Conservation (phyloP, 2,113 vertebrate species). For the Promerops cafer region DNA sequence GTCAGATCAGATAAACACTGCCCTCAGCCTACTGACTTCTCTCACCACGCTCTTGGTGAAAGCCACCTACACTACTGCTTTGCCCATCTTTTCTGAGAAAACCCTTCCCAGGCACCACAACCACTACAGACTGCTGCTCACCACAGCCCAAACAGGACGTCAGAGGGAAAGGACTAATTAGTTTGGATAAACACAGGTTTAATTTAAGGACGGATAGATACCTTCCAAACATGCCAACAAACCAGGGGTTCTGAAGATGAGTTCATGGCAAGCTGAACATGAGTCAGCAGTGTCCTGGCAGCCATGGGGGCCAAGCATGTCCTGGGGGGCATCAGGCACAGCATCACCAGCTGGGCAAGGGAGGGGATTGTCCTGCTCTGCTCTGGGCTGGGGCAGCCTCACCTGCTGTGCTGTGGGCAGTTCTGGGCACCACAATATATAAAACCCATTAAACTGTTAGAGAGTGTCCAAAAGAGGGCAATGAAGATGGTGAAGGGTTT, state of each 20-base stretch:
- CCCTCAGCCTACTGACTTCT: not conserved
- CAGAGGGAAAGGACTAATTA: not conserved
- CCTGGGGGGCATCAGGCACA: not conserved
- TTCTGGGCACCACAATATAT: not conserved
- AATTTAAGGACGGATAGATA: not conserved
- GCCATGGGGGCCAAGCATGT: accelerated
- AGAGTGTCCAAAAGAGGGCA: not conserved
- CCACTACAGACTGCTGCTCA: not conserved
- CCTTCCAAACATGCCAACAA: not conserved
- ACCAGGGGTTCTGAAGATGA: not conserved
- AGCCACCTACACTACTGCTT: not conserved
- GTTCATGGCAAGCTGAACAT: not conserved
- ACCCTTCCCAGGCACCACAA: not conserved
- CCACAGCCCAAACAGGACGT: not conserved
- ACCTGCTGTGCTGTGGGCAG: not conserved
- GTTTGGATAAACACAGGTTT: not conserved
- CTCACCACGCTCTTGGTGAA: not conserved
- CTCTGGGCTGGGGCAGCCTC: not conserved
- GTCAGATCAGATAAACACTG: not conserved
- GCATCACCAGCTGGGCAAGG: not conserved
- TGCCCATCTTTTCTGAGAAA: not conserved
- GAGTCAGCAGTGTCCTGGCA: not conserved
- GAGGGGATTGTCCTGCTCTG: not conserved
- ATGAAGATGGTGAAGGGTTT: not conserved
- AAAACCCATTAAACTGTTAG: not conserved